A percentile compares a stretch with the other conserved stretches of the same genome.
phyloP scores from a whole-genome alignment of 2,797 vertebrate species.

The Parauchenoglanis ngamensis region DNA sequence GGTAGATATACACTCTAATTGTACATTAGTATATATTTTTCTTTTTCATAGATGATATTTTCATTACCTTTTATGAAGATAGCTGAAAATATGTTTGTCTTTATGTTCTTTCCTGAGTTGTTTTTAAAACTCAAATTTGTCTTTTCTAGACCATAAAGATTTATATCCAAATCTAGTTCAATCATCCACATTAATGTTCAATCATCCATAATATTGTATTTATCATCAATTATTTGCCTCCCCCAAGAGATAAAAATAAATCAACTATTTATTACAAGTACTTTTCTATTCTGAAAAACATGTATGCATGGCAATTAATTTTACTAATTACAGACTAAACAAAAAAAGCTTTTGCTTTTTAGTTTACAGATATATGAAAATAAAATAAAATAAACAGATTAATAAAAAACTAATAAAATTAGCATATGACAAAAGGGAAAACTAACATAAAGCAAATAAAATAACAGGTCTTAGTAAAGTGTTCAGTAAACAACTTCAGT shows the following conservation, averaged over 20 bases:
- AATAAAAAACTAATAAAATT: not conserved
- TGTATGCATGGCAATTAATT: not conserved
- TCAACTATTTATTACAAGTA: too few relatives aligned
- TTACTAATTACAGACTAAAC: not conserved
- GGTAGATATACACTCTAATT: slow-evolving; percentile 51
- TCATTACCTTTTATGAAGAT: not conserved
- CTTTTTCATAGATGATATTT: slow-evolving; percentile 26
- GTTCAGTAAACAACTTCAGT: not conserved
- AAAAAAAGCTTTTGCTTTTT: not conserved
- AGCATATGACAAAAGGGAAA: not conserved
- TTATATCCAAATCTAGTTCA: not conserved
- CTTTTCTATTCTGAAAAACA: not conserved
- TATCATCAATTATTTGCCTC: not conserved
- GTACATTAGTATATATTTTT: slow-evolving; percentile 29
- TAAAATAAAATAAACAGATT: not conserved
- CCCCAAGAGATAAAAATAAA: not conserved
- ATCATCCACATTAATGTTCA: not conserved
- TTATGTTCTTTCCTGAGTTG: not conserved
- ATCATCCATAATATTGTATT: not conserved
- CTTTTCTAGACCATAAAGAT: not conserved
- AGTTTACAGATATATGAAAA: not conserved
- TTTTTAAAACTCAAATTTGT: not conserved
- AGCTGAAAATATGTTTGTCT: not conserved
- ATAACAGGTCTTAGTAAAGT: not conserved
- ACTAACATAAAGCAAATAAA: not conserved